Base-by-base conservation (phyloP, 1,140 invertebrate species). In the Bradysia coprophila region DNA sequence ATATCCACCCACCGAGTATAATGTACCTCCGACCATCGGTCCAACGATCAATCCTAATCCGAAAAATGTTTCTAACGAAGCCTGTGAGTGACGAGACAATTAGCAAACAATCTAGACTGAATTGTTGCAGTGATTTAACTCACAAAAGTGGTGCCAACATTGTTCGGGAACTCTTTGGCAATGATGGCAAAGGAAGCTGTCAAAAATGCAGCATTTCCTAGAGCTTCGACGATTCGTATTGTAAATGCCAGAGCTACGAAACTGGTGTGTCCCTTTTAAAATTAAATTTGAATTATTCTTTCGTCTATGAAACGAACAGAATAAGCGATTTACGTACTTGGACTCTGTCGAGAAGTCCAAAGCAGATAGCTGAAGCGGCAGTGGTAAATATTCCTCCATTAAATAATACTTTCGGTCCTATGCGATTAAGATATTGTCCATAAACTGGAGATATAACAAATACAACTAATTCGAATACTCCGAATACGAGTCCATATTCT, bases 101-200 rank as follows among this genome's bases (percentile, higher is more conserved):
- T n/a, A n/a, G n/a, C n/a, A n/a, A n/a, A n/a, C n/a, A n/a, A n/a
- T n/a, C n/a, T n/a, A n/a, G n/a, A n/a, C n/a, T n/a, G n/a, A n/a
- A n/a, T n/a, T n/a, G n/a, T n/a, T n/a, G n/a, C n/a, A n/a, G n/a
- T n/a, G n/a, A n/a, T n/a, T n/a, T n/a, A n/a, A 65, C 73, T 80
- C 63, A 90, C 88, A 66, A 95, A 90, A 47, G 88, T 86, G 1
- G 83, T 86, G 0, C 86, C 83, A 1, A 95, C 81, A 51, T 85
- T 81, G 42, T 86, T 68, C 1, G 89, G 87, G 66, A 95, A 95
- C 63, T 91, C 84, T 57, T 81, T 81, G n/a, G 90, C 88, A 37
- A 92, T 85, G 40, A 94, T 89, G 1, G 89, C 85, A 63, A 93
- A 94, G 49, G 80, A 81, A 1, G 89, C 85, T 2, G 89, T 94